These are phyloP conservation scores for Cyphomyrus plagiostoma DNA, from an alignment of 2,113 vertebrate species.

Conservation along the genomic window DNA sequence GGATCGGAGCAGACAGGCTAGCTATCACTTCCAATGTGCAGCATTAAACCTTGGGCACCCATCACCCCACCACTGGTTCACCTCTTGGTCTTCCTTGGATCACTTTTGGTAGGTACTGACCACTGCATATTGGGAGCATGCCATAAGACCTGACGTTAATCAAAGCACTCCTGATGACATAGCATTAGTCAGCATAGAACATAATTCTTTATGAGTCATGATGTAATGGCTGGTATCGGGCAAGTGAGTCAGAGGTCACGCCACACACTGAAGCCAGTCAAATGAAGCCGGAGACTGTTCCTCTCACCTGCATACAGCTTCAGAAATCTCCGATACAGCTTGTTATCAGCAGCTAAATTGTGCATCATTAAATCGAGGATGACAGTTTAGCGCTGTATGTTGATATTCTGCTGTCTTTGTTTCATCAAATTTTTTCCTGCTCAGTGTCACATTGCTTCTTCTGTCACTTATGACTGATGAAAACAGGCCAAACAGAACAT, in stretches of 20 bases:
- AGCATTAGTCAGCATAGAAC: neutral
- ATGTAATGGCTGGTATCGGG: neutral
- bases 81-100: neutral
- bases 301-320: neutral
- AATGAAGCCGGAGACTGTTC: neutral
- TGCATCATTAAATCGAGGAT: neutral
- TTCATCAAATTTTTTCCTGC: neutral
- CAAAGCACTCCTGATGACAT: neutral
- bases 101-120: neutral
- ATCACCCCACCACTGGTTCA: neutral
- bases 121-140: neutral
- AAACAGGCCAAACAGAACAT: neutral
- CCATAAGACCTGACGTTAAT: neutral
- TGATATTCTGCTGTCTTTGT: neutral
- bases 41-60: neutral
- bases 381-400: neutral
- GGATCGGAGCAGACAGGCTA: neutral
- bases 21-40: neutral
- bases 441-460: neutral
- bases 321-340: neutral
- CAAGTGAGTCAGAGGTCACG: neutral
- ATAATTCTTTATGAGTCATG: neutral
- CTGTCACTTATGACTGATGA: neutral
- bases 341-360: neutral
- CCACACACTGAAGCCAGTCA: neutral